phyloP scores from a whole-genome alignment of 2,113 vertebrate species.

The Toxotes jaculatrix region DNA sequence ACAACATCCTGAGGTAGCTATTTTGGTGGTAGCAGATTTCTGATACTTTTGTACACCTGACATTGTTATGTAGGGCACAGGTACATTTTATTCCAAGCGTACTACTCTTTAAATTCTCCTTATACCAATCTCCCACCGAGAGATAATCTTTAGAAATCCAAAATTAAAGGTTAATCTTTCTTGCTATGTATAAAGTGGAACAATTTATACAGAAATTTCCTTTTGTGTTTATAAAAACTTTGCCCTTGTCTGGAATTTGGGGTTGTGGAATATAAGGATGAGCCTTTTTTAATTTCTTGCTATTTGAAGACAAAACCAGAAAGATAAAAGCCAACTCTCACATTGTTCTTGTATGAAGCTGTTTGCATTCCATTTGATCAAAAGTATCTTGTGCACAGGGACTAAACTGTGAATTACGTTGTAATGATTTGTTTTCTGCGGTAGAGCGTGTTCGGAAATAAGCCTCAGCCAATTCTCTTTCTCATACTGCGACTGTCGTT shows the following conservation, averaged over 20 bases:
- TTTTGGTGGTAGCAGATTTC: neutral
- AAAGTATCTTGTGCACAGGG: conserved; percentile 14
- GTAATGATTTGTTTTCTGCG: conserved; percentile 52
- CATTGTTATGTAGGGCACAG: neutral
- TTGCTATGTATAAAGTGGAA: neutral
- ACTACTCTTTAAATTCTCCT: neutral
- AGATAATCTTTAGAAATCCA: neutral
- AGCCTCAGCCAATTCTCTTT: conserved; percentile 37
- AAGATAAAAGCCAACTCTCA: conserved; percentile 7
- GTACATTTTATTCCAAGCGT: neutral
- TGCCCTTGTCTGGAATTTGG: conserved; percentile 24
- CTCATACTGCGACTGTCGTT: conserved; percentile 36
- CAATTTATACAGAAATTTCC: conserved; percentile 37
- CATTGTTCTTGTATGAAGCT: conserved; percentile 33
- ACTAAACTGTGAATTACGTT: conserved; percentile 31
- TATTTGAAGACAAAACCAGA: conserved; percentile 27
- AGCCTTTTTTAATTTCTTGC: conserved; percentile 39
- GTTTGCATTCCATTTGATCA: conserved; percentile 51
- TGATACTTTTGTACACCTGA: neutral
- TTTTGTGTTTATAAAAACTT: neutral
- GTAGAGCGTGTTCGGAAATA: conserved; percentile 42
- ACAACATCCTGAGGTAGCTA: conserved; percentile 21
- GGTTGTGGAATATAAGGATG: neutral
- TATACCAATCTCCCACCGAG: neutral
- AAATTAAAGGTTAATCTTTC: neutral